Evolutionary conservation across 1,140 invertebrate genomes (phyloP), one percentile per base, ranked within the genome.

Genomic region (Trichomalopsis sarcophagae): DNA sequence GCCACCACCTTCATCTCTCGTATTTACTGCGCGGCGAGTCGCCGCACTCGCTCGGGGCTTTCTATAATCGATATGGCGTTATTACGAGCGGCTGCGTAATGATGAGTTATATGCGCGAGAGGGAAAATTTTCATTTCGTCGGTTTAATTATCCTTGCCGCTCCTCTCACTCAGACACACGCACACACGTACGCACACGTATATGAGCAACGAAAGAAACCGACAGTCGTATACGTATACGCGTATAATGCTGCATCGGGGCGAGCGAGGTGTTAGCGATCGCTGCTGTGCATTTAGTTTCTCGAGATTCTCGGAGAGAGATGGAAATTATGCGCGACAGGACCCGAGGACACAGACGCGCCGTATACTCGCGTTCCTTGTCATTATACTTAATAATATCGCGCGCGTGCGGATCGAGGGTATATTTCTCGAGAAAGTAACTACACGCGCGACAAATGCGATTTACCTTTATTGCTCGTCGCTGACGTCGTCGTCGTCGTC

Each of bases 1-100:
- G 55, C 75, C 68, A 82, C 82, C 50, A 76, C 78, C 47, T 36
- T 81, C 36, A 30, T 75, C 78, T 75, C 50, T 50, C 71, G 47
- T 50, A 75, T 55, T 40, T 74, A 73, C 62, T n/a, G 77, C 55
- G 27, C 36, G 33, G 33, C 33, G 33, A 69, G n/a, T 23, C 68
- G n/a, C 27, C 68, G 47, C 47, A 33, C 62, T 9, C 76, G 77
- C 79, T 81, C 79, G 36, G 40, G 79, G 79, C 79, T 81, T 71
- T 73, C 79, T 81, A 81, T 81, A 81, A 81, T 81, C 79, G 79
- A 81, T 81, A 81, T 47, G 68, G 79, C 79, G 79, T 81, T 81
- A 81, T 81, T 81, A 81, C 79, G 40, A 80, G 77, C 77, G 50
- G 76, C 50, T 13, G 77, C 33, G 47, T 77, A 80, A 80, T 80